Evolutionary conservation across 2,888 invertebrate genomes (phyloP).

Genomic region (Myopa tessellatipennis): DNA sequence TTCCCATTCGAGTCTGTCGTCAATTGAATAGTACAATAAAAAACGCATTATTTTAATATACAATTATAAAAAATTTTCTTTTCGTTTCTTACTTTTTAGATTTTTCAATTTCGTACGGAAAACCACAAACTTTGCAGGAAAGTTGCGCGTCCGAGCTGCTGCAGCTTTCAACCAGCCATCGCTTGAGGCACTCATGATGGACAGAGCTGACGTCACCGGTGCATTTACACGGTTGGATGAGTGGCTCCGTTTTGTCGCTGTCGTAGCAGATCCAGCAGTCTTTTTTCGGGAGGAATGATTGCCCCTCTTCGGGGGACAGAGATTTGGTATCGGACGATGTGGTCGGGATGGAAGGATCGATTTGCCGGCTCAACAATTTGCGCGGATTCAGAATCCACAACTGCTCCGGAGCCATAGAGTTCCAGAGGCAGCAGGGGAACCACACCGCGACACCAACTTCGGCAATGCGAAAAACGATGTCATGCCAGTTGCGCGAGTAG

Average conservation of each 20-base stretch:
- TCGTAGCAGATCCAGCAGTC: constrained; percentile 98
- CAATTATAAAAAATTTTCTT: background rate
- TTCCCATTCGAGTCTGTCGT: constrained; percentile 80
- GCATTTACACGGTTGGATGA: constrained; percentile 91
- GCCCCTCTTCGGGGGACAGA: constrained; percentile 70
- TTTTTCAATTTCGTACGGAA: constrained; percentile 82
- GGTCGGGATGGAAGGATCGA: constrained; percentile 71
- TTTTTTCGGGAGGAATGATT: constrained; percentile 72
- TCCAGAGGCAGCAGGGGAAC: constrained; percentile 97
- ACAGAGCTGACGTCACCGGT: constrained; percentile 93
- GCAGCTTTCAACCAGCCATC: constrained; percentile 90
- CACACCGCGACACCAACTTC: constrained; percentile 94
- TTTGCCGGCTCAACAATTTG: constrained; percentile 79
- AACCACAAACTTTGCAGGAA: constrained; percentile 87
- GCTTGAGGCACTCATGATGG: constrained; percentile 89
- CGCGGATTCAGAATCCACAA: constrained; percentile 94
- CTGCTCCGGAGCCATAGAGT: constrained; percentile 93
- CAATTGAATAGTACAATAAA: constrained; percentile 11
- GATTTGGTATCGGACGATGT: constrained; percentile 64
- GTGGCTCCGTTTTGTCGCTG: constrained; percentile 79
- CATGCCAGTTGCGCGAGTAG: constrained; percentile 91
- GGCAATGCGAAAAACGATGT: constrained; percentile 88
- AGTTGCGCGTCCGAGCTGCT: constrained; percentile 77
- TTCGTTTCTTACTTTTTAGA: constrained; percentile 72
- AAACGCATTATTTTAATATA: background rate